Percentiles rank a stretch among this genome's conserved stretches.
phyloP scores from a whole-genome alignment of 2,797 vertebrate genomes.

The Simalia tracyae region DNA sequence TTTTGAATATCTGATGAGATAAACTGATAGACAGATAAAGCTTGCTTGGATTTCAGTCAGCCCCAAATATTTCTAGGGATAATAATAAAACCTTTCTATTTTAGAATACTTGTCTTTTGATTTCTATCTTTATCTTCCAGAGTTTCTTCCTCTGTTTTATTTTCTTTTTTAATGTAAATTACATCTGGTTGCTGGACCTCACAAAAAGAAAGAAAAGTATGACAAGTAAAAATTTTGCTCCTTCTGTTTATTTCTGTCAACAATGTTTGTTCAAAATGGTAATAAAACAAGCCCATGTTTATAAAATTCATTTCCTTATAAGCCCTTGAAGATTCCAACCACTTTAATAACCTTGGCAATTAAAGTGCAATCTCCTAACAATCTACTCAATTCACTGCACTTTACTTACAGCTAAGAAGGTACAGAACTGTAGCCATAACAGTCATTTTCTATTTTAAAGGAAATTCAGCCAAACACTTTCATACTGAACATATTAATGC shows the following conservation, averaged over 20 bases:
- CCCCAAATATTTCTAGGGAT: not conserved
- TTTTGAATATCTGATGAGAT: not conserved
- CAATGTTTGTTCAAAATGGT: not conserved
- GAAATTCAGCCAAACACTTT: not conserved
- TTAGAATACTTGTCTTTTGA: not conserved
- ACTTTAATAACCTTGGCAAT: not conserved
- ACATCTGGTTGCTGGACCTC: not conserved
- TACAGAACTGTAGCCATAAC: not conserved
- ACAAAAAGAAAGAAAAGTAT: not conserved
- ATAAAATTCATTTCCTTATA: not conserved
- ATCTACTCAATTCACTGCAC: not conserved
- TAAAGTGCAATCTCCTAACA: not conserved
- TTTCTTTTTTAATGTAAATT: not conserved
- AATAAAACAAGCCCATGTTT: not conserved
- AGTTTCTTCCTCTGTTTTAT: not conserved
- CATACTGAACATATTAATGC: rapidly evolving
- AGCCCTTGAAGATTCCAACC: not conserved
- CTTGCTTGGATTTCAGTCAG: not conserved
- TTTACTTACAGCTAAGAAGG: not conserved
- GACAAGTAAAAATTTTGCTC: not conserved
- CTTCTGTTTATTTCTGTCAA: not conserved
- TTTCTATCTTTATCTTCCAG: not conserved
- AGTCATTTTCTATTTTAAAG: not conserved
- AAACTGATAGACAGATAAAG: not conserved
- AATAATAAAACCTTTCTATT: not conserved